Evolutionary conservation across 2,797 vertebrate species (phyloP).

Genomic region (Odontamblyopus rebecca): DNA sequence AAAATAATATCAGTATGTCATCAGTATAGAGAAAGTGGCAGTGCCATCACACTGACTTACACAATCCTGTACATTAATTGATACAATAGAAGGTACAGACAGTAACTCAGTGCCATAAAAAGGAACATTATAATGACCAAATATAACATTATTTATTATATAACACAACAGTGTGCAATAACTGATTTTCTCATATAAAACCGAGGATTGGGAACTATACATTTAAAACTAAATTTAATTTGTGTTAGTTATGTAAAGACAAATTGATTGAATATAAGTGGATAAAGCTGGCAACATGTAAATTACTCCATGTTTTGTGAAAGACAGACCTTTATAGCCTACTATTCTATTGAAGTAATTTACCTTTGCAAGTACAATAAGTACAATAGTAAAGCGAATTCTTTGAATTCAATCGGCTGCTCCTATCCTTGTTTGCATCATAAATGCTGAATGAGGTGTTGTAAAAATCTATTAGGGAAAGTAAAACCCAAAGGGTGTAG

Average conservation of each 20-base stretch:
- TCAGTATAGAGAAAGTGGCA: neutral
- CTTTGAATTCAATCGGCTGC: neutral
- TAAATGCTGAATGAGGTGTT: neutral
- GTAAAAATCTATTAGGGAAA: neutral
- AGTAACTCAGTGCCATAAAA: conserved; percentile 1
- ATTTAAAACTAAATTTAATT: no score
- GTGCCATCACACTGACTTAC: neutral
- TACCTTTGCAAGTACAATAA: neutral
- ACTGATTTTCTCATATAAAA: no score
- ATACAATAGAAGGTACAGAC: neutral
- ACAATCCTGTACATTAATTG: neutral
- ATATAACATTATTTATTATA: neutral
- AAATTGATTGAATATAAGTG: no score
- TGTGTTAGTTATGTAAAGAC: no score
- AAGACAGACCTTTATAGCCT: no score
- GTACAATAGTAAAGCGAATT: neutral
- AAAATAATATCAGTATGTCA: conserved; percentile 20
- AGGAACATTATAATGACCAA: neutral
- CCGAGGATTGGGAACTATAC: neutral
- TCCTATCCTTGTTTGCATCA: neutral
- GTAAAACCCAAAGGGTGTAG: neutral
- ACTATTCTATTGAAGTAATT: neutral
- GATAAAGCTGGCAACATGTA: no score
- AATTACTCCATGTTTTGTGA: no score
- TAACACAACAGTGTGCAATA: no score